Percentiles rank a stretch among this genome's conserved stretches.
These are phyloP conservation scores for Macaca mulatta DNA, from an alignment of 2,113 vertebrate species.

Conservation along the genomic window DNA sequence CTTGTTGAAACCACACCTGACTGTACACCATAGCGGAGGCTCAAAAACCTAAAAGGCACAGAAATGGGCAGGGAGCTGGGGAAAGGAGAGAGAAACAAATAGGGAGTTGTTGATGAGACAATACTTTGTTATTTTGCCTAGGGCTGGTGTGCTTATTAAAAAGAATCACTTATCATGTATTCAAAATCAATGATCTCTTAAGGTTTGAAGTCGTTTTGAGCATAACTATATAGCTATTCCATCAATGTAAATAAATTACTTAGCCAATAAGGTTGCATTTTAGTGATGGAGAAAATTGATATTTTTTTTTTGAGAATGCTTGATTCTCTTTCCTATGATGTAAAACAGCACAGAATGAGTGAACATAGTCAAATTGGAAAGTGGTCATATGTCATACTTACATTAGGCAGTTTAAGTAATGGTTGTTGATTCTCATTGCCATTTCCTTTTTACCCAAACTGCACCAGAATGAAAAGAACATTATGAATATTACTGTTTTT, in stretches of 20 bases:
- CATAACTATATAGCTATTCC: not conserved
- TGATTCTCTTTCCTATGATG: not conserved
- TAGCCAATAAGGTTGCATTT: not conserved
- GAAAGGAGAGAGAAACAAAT: not conserved
- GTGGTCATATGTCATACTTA: not conserved
- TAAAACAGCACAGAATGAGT: not conserved
- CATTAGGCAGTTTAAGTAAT: not conserved
- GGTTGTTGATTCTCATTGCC: not conserved
- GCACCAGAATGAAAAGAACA: not conserved
- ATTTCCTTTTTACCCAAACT: not conserved
- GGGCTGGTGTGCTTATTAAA: not conserved
- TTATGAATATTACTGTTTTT: not conserved
- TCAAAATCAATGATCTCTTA: slow-evolving; percentile 48
- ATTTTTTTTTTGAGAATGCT: not conserved
- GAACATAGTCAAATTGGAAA: not conserved
- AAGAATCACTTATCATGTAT: not conserved
- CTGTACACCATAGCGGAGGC: not conserved
- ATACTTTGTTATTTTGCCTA: slow-evolving; percentile 2
- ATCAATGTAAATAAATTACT: slow-evolving; percentile 21
- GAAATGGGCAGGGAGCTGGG: not conserved
- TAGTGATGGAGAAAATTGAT: not conserved
- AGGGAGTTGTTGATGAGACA: not conserved
- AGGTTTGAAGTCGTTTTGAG: not conserved
- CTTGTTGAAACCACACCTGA: not conserved
- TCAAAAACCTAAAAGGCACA: not conserved